Evolutionary conservation across 2,797 vertebrate species (phyloP).

Genomic region (Hippocampus kuda): DNA sequence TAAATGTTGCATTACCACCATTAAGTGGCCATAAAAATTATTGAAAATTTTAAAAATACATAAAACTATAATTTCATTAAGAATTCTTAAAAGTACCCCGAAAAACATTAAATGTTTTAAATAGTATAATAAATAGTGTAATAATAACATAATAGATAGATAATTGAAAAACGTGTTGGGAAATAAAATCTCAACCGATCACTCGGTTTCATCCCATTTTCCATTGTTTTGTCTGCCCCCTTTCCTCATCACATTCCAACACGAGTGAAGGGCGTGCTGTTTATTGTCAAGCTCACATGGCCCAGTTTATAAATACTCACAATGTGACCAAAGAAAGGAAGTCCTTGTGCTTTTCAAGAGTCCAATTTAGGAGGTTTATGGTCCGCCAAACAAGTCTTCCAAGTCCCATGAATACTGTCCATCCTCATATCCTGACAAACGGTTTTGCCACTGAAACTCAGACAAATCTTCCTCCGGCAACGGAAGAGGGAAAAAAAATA

Average conservation of each 20-base stretch:
- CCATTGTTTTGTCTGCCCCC: too few species aligned
- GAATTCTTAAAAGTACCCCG: too few species aligned
- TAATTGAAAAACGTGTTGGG: not conserved
- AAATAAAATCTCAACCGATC: not conserved
- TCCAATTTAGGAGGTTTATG: not conserved
- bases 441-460: not conserved
- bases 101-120: too few species aligned
- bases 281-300: not conserved
- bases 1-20: too few species aligned
- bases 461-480: not conserved
- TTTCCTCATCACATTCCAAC: too few species aligned
- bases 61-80: too few species aligned
- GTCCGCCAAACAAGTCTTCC: not conserved
- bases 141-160: too few species aligned
- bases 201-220: not conserved
- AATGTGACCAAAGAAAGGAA: not conserved
- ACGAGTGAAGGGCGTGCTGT: not conserved
- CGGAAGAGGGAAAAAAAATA: not conserved
- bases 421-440: not conserved
- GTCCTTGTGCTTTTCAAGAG: constrained; percentile 23
- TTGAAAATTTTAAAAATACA: too few species aligned
- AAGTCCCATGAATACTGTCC: not conserved
- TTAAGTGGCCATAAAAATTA: too few species aligned
- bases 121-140: too few species aligned
- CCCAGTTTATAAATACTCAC: not conserved